Evolutionary conservation across 2,113 vertebrate species (phyloP).

Genomic region (Dipodomys spectabilis): DNA sequence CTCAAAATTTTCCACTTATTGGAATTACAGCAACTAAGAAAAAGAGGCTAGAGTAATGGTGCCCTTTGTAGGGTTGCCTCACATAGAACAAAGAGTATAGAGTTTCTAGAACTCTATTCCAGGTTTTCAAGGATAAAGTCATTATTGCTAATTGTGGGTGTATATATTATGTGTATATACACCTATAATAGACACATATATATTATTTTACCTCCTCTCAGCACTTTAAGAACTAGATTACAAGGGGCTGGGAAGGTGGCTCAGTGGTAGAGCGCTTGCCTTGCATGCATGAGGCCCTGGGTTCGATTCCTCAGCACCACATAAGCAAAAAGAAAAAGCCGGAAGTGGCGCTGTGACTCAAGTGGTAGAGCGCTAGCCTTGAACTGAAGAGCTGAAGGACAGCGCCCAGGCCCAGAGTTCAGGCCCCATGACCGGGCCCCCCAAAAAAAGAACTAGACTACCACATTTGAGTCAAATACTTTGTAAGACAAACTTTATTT

Average conservation of each 20-base stretch:
- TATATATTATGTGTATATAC: background rate
- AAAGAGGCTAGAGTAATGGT: background rate
- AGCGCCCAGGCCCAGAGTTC: no score
- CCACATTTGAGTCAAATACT: constrained; percentile 12
- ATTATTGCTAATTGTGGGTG: background rate
- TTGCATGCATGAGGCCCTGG: no score
- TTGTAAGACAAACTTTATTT: background rate
- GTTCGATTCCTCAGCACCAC: no score
- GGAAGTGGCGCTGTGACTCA: no score
- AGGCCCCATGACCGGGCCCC: no score
- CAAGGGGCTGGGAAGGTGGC: no score
- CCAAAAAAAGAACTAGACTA: background rate
- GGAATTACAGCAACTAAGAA: background rate
- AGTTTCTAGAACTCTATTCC: background rate
- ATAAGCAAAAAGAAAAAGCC: no score
- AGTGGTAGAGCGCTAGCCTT: no score
- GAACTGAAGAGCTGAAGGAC: no score
- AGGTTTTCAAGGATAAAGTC: background rate
- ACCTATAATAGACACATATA: no score
- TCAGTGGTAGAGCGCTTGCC: no score
- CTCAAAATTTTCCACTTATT: background rate
- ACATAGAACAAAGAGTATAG: background rate
- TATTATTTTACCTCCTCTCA: background rate
- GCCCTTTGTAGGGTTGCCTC: background rate
- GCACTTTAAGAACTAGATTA: background rate